A percentile compares a stretch with the other conserved stretches of the same genome.
Evolutionary conservation across 2,888 invertebrate species (phyloP).

Genomic region (Dyspetes luteomarginatus): DNA sequence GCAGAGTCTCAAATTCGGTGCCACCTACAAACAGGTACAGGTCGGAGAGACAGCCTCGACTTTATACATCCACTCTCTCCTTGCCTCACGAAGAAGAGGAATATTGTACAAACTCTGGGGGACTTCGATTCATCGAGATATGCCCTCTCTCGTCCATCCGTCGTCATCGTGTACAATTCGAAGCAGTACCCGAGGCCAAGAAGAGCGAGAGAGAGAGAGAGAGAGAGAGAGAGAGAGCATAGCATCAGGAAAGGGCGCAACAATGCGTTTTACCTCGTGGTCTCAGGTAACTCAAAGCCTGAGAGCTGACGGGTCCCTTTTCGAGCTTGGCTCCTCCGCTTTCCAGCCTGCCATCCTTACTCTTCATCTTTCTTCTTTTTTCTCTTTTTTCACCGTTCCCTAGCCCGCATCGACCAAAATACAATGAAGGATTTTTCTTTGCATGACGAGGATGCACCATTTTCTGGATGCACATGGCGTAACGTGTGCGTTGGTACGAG

Average conservation of each 20-base stretch:
- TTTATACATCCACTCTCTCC: constrained; percentile 28
- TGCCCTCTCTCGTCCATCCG: not conserved
- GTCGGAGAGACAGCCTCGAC: constrained; percentile 55
- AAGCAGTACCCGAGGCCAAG: constrained; percentile 21
- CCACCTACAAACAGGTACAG: constrained; percentile 67
- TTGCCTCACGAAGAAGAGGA: constrained; percentile 41
- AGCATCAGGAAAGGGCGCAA: constrained; percentile 52
- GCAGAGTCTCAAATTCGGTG: constrained; percentile 64
- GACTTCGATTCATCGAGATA: constrained; percentile 46
- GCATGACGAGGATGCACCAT: constrained; percentile 51
- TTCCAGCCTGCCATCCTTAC: constrained; percentile 56
- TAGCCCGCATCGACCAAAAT: constrained; percentile 42
- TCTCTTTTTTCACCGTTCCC: constrained; percentile 15
- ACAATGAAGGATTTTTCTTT: constrained; percentile 61
- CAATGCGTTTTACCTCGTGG: constrained; percentile 70
- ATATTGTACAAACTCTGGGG: constrained; percentile 34
- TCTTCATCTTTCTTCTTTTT: constrained; percentile 32
- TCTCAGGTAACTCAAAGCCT: constrained; percentile 69
- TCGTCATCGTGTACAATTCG: constrained; percentile 42
- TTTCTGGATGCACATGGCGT: constrained; percentile 54
- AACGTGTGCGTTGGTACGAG: constrained; percentile 30
- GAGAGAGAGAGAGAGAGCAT: constrained; percentile 6
- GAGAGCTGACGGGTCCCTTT: constrained; percentile 55
- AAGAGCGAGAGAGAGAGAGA: constrained; percentile 21
- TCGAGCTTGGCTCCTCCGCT: constrained; percentile 46